phyloP scores from a whole-genome alignment of 2,113 vertebrate species.

The Hemicordylus capensis region DNA sequence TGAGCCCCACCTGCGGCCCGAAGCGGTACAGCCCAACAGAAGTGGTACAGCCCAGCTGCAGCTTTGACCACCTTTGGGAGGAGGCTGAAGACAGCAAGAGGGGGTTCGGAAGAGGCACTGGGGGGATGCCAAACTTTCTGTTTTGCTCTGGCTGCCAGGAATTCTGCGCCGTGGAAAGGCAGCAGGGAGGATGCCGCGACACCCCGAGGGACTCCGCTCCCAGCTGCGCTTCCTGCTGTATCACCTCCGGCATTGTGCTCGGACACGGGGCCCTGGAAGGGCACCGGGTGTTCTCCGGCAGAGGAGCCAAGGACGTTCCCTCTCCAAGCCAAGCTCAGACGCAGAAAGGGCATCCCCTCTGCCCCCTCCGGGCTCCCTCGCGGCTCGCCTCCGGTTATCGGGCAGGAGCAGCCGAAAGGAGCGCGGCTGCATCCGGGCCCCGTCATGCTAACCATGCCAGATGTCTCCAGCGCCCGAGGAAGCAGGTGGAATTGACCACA shows the following conservation, averaged over 20 bases:
- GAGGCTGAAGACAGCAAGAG: no score
- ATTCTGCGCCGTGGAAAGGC: background rate
- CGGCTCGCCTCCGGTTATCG: background rate
- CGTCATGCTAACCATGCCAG: background rate
- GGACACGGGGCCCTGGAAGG: background rate
- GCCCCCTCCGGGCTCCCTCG: background rate
- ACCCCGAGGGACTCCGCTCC: background rate
- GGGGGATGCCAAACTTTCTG: background rate
- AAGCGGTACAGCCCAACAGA: no score
- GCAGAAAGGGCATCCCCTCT: background rate
- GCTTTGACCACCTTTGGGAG: no score
- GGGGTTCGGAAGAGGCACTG: no score
- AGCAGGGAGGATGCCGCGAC: rapidly evolving
- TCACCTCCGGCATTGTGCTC: background rate
- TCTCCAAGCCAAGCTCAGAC: no score
- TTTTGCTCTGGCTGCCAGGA: background rate
- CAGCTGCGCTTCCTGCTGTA: background rate
- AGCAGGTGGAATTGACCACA: background rate
- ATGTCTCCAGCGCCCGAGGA: background rate
- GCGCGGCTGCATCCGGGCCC: background rate
- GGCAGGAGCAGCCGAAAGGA: background rate
- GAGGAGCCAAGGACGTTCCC: background rate
- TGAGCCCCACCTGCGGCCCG: no score
- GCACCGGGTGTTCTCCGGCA: background rate
- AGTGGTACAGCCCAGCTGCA: no score